Evolutionary conservation across 2,888 invertebrate genomes (phyloP), one percentile per base, ranked within the genome.

Genomic region (Zhengitettix transpicula): DNA sequence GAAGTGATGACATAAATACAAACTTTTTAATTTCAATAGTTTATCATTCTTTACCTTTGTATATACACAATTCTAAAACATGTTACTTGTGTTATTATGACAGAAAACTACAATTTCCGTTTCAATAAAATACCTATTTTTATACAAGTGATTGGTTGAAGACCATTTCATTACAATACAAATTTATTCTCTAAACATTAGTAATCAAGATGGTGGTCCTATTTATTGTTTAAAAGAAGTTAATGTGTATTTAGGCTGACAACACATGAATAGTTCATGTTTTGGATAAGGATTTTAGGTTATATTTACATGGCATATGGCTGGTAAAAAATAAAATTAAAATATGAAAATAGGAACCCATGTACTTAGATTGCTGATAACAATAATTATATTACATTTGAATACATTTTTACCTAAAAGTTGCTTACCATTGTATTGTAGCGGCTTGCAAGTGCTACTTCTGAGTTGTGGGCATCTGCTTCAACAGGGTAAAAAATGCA

Each of bases 381-480:
- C 16, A 12, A 51, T 9, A 16, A 51, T 15, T 0, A 1, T n/a
- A 56, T 56, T 56, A 40, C 12, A 56, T 14, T 40, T n/a, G n/a
- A 28, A n/a, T 40, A 17, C 10, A 0, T 10, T 7, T 15, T 58
- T 3, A 40, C n/a, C 10, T 56, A 14, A 14, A 56, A 40, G 42
- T 40, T 40, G 28, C 11, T 42, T 56, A 61, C 65, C 62, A 69
- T 69, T 64, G 64, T 66, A 58, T 68, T 69, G 60, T 70, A 69
- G 55, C 70, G 68, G 9, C 68, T 68, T n/a, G 70, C 69, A 40
- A 70, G 66, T 52, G 69, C 69, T 15, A 70, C 70, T 64, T 69
- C 70, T 15, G 70, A 70, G 11, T 68, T 68, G 60, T 68, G 64
- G 42, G 69, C 67, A 61, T 69, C 69, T 9, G 68, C 68, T 61